These are phyloP conservation scores for Euspilapteryx auroguttella DNA, from an alignment of 2,888 invertebrate species.

Conservation along the genomic window DNA sequence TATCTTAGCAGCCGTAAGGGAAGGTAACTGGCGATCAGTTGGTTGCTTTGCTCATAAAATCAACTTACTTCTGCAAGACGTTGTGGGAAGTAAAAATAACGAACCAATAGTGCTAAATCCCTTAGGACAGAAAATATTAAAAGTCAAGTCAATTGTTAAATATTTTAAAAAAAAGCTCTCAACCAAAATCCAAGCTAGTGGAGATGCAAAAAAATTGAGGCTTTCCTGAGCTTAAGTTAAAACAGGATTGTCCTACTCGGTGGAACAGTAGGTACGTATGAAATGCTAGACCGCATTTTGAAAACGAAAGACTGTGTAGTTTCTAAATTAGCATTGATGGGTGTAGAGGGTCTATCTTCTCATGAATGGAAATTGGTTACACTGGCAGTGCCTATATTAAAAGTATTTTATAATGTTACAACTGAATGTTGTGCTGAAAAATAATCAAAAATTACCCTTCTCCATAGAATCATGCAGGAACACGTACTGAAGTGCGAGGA, in stretches of 20 bases:
- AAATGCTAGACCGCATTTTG: constrained; percentile 1
- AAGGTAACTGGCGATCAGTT: neutral
- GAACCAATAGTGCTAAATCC: neutral
- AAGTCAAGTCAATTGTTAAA: no score
- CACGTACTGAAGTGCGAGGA: neutral
- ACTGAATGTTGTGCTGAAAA: constrained; percentile 1
- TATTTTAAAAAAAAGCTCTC: constrained; percentile 8
- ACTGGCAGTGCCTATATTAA: neutral
- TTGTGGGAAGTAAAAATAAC: constrained; percentile 4
- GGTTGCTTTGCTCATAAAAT: constrained; percentile 9
- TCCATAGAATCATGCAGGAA: neutral
- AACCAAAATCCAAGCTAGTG: neutral
- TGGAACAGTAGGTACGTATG: constrained; percentile 1
- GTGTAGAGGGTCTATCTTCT: neutral
- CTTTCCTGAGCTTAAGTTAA: neutral
- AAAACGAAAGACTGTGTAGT: neutral
- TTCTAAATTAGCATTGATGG: neutral
- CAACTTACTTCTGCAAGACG: constrained; percentile 12
- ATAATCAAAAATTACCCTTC: neutral
- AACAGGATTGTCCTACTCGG: neutral
- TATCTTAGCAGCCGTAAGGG: neutral
- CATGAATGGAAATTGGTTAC: neutral
- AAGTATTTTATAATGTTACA: neutral
- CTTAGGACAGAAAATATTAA: constrained; percentile 7
- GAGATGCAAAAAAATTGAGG: neutral